Conservation (phyloP, 2,113 vertebrate species). For the Bathybates hornii region DNA sequence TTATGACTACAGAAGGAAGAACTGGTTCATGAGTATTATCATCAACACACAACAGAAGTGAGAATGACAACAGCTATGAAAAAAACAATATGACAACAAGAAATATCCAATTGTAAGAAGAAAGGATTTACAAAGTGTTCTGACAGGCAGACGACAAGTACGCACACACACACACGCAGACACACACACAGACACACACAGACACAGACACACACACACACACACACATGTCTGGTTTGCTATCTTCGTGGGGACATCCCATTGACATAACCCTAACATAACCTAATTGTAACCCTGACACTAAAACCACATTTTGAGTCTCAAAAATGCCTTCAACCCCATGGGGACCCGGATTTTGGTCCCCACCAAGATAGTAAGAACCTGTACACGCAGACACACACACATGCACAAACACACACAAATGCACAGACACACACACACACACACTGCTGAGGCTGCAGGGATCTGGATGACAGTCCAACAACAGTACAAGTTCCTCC, state of each 20-base stretch:
- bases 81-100: not conserved
- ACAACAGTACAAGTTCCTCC: not conserved
- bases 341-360: too few relatives aligned
- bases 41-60: not conserved
- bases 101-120: not conserved
- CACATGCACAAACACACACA: fast-evolving
- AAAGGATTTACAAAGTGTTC: not conserved
- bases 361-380: too few relatives aligned
- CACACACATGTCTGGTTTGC: too few relatives aligned
- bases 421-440: fast-evolving
- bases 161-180: fast-evolving
- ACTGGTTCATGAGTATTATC: not conserved
- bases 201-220: too few relatives aligned
- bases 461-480: not conserved
- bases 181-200: too few relatives aligned
- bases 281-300: too few relatives aligned
- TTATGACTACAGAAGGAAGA: not conserved
- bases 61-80: not conserved
- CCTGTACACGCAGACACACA: too few relatives aligned
- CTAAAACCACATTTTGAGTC: too few relatives aligned
- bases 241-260: too few relatives aligned
- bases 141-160: not conserved
- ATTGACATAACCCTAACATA: too few relatives aligned
- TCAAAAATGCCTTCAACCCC: too few relatives aligned
- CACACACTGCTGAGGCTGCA: not conserved